A percentile compares a stretch with the other conserved stretches of the same genome.
Evolutionary conservation across 2,113 vertebrate genomes (phyloP).

Genomic region (Chaenogobius annularis): DNA sequence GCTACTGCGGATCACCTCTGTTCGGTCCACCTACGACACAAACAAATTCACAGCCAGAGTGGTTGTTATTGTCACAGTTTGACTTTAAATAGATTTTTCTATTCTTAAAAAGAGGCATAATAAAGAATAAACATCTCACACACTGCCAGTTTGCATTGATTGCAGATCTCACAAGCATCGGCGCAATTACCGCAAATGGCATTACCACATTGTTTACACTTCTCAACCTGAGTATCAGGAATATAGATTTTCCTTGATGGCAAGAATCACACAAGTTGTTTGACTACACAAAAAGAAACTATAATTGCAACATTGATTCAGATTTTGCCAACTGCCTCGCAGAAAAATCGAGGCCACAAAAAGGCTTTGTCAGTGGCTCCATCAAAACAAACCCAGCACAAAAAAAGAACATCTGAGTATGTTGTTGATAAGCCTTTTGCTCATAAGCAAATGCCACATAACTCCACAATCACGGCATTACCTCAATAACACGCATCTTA

Average conservation of each 20-base stretch:
- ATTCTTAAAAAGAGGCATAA: slow-evolving; percentile 15
- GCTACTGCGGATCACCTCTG: slow-evolving; percentile 95
- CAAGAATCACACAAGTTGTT: slow-evolving; percentile 40
- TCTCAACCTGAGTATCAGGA: slow-evolving; percentile 41
- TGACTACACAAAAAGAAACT: slow-evolving; percentile 37
- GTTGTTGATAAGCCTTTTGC: slow-evolving; percentile 47
- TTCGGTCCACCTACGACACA: slow-evolving; percentile 88
- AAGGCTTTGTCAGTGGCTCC: slow-evolving; percentile 17
- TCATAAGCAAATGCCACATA: slow-evolving; percentile 18
- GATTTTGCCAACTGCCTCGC: slow-evolving; percentile 17
- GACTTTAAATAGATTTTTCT: slow-evolving; percentile 17
- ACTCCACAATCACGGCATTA: slow-evolving; percentile 27
- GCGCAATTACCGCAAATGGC: slow-evolving; percentile 52
- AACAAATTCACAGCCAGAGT: background rate
- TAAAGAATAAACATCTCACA: slow-evolving; percentile 25
- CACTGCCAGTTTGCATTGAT: slow-evolving; percentile 38
- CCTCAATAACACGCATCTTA: slow-evolving; percentile 42
- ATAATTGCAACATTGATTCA: slow-evolving; percentile 54
- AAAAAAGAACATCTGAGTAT: slow-evolving; percentile 28
- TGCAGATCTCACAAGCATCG: slow-evolving; percentile 12
- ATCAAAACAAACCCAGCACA: slow-evolving; percentile 25
- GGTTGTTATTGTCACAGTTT: slow-evolving; percentile 5
- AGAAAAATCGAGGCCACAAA: slow-evolving; percentile 32
- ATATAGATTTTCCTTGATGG: slow-evolving; percentile 55
- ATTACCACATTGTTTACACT: slow-evolving; percentile 54